Conservation (phyloP, 2,797 vertebrate genomes). For the Amphiprion clarkii region DNA sequence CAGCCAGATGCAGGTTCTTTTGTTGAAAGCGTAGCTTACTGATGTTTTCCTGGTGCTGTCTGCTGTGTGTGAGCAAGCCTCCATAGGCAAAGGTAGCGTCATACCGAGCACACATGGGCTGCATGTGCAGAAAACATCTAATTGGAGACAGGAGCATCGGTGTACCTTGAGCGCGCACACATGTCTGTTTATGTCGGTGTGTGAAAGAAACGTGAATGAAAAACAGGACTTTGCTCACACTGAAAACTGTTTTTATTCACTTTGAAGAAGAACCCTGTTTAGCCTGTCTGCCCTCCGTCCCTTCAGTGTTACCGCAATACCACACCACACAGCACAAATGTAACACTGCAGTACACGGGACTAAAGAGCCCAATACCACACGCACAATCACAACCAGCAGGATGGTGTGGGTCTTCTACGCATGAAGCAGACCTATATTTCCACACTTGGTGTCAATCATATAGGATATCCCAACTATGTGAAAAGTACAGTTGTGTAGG, state of each 20-base stretch:
- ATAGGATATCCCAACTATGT: constrained; percentile 43
- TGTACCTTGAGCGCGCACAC: constrained; percentile 38
- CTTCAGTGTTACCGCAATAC: constrained; percentile 54
- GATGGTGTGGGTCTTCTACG: constrained; percentile 30
- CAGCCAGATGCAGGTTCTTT: constrained; percentile 63
- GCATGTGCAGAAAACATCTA: constrained; percentile 70
- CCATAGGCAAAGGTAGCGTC: constrained; percentile 39
- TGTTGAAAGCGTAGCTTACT: constrained; percentile 46
- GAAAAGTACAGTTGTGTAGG: constrained; percentile 31
- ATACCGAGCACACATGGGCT: constrained; percentile 70
- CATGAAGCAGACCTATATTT: constrained; percentile 16
- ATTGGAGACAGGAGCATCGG: constrained; percentile 58
- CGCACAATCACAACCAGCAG: constrained; percentile 68
- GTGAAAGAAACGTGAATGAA: constrained; percentile 47
- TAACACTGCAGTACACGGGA: constrained; percentile 56
- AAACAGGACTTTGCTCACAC: constrained; percentile 47
- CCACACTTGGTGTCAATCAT: constrained; percentile 29
- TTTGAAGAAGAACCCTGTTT: constrained; percentile 59
- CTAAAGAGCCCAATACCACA: constrained; percentile 57
- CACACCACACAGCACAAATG: constrained; percentile 62
- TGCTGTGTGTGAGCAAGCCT: constrained; percentile 40
- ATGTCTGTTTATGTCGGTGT: constrained; percentile 33
- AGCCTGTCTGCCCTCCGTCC: constrained; percentile 39
- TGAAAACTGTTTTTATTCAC: constrained; percentile 49
- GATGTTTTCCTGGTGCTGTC: constrained; percentile 56